Evolutionary conservation across 2,888 invertebrate species (phyloP).

Genomic region (Ernsta delagoae): DNA sequence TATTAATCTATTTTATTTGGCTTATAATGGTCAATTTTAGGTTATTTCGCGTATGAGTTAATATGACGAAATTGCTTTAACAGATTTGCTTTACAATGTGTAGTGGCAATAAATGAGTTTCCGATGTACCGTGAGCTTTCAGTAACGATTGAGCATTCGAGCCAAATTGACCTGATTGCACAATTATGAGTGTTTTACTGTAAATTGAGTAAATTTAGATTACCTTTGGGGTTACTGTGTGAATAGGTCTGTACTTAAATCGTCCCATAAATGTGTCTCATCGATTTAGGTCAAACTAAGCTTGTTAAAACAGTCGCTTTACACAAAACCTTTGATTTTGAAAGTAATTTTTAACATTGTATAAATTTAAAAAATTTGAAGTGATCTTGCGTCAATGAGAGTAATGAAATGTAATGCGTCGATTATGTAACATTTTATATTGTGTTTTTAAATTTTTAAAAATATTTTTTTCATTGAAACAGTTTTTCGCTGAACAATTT

Average conservation of each 20-base stretch:
- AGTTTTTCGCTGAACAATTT: not conserved
- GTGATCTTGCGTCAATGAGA: too few relatives aligned
- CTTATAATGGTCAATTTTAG: constrained; percentile 9
- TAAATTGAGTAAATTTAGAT: constrained; percentile 22
- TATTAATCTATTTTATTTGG: not conserved
- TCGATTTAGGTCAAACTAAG: too few relatives aligned
- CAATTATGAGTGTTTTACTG: constrained; percentile 18
- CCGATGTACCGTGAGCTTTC: constrained; percentile 28
- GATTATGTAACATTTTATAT: too few relatives aligned
- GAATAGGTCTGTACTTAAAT: not conserved
- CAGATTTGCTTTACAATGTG: constrained; percentile 26
- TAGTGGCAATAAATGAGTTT: constrained; percentile 35
- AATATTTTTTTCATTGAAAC: not conserved
- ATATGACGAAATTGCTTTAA: constrained; percentile 30
- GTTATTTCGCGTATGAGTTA: constrained; percentile 5
- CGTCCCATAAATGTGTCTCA: too few relatives aligned
- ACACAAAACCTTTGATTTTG: too few relatives aligned
- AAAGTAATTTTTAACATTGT: too few relatives aligned
- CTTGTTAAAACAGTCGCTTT: too few relatives aligned
- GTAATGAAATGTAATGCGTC: too few relatives aligned
- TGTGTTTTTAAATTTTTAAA: too few relatives aligned
- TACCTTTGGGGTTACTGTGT: not conserved
- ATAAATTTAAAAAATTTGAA: too few relatives aligned
- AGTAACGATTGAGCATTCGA: constrained; percentile 34
- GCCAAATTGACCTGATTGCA: constrained; percentile 34